phyloP scores from a whole-genome alignment of 2,797 vertebrate genomes.

The Pangasius mekongensis region DNA sequence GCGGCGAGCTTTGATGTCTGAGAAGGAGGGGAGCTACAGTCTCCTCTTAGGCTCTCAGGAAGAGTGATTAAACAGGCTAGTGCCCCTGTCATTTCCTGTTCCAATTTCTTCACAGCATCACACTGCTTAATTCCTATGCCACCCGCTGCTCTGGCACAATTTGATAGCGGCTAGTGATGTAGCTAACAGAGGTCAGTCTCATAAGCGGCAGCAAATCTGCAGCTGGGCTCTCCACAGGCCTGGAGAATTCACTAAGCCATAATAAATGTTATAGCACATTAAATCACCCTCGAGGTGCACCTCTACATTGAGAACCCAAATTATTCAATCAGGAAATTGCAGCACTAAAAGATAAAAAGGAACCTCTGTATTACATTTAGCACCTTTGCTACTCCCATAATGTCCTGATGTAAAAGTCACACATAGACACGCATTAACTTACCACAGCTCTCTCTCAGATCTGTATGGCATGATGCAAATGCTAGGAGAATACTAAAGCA shows the following conservation, averaged over 20 bases:
- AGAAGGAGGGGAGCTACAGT: background rate
- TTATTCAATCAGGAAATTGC: conserved; percentile 53
- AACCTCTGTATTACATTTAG: conserved; percentile 25
- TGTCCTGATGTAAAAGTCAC: conserved; percentile 11
- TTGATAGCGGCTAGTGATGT: conserved; percentile 38
- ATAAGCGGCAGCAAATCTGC: conserved; percentile 51
- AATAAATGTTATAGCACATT: conserved; percentile 61
- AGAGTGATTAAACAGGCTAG: conserved; percentile 53
- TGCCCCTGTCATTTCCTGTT: conserved; percentile 53
- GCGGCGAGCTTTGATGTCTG: conserved; percentile 13
- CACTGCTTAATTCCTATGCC: conserved; percentile 54
- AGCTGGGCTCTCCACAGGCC: conserved; percentile 50
- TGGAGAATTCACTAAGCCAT: conserved; percentile 52
- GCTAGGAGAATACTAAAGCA: background rate
- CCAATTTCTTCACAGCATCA: conserved; percentile 50
- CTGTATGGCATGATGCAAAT: background rate
- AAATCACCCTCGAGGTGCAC: conserved; percentile 53
- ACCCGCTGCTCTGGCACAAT: conserved; percentile 29
- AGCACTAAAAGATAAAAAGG: conserved; percentile 44
- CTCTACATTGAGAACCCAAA: conserved; percentile 50
- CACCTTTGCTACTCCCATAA: conserved; percentile 29
- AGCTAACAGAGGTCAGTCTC: conserved; percentile 58
- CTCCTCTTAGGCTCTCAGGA: conserved; percentile 27
- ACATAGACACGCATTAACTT: conserved; percentile 8
- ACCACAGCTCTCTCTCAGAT: conserved; percentile 21